Evolutionary conservation across 2,797 vertebrate species (phyloP), one percentile per base, ranked within the genome.

Genomic region (Benthosema pterotum): DNA sequence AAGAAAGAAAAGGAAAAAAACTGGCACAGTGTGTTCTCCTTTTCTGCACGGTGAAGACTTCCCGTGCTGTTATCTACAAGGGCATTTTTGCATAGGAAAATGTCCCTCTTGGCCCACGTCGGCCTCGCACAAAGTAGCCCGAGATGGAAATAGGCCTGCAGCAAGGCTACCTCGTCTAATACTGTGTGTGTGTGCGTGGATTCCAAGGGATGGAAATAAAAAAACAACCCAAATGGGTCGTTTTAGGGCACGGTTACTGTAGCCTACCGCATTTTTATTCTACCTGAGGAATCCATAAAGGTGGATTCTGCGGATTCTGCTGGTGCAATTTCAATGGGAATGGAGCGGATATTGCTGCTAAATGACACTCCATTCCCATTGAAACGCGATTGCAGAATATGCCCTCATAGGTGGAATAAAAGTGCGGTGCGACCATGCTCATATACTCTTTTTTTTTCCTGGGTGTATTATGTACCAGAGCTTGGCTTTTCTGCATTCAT

Each of bases 11-110:
- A 25, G 4, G 19, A 22, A 25, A 32, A 32, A 38, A 38, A 38
- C 58, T 2, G 17, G 50, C 69, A 64, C 52, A 56, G 45, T 77
- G 32, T 77, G 63, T 62, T 61, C 67, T 71, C 62, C 70, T 58
- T 28, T 18, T 45, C n/a, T 1, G 2, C 16, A n/a, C 25, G 66
- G 18, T 54, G 17, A 38, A 52, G 19, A 50, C 43, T 42, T 52
- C 52, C n/a, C 64, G 42, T 57, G 63, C 32, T 2, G 32, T 38
- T 15, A 52, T 74, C 62, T 32, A 22, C 9, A 4, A 28, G 25
- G 28, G 45, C 52, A 77, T 88, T 84, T 87, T 84, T 87, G 77
- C 74, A 77, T 83, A 7, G 18, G 53, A 64, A 53, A 85, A 83
- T 61, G 67, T 52, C 61, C 64, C 76, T 68, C 12, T 45, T 61